Evolutionary conservation across 2,888 invertebrate species (phyloP).

Genomic region (Cryptophagus acutangulus): DNA sequence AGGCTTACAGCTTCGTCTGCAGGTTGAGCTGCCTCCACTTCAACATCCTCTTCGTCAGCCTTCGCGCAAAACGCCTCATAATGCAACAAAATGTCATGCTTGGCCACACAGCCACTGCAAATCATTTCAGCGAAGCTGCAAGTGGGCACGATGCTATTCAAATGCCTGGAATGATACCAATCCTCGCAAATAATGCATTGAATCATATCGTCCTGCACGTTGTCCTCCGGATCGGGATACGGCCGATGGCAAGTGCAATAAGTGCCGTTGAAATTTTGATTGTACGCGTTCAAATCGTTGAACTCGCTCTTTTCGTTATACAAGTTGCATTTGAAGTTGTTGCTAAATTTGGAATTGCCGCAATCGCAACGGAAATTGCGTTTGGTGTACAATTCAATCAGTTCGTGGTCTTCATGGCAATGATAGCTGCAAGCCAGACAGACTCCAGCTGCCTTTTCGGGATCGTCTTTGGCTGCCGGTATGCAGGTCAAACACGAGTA

Average conservation of each 20-base stretch:
- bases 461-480: slow-evolving; percentile 57
- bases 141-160: slow-evolving; percentile 56
- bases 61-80: slow-evolving; percentile 54
- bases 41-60: slow-evolving; percentile 17
- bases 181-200: slow-evolving; percentile 97
- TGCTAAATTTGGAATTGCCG: slow-evolving; percentile 73
- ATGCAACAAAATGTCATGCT: slow-evolving; percentile 67
- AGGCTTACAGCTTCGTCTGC: background rate
- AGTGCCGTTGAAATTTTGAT: slow-evolving; percentile 89
- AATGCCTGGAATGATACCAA: slow-evolving; percentile 87
- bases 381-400: slow-evolving; percentile 95
- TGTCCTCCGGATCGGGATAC: slow-evolving; percentile 88
- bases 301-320: slow-evolving; percentile 56
- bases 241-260: slow-evolving; percentile 91
- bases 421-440: slow-evolving; percentile 91
- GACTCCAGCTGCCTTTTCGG: slow-evolving; percentile 68
- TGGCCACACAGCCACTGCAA: slow-evolving; percentile 72
- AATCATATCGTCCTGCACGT: slow-evolving; percentile 84
- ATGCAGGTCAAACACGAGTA: slow-evolving; percentile 93
- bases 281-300: slow-evolving; percentile 75
- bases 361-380: slow-evolving; percentile 95
- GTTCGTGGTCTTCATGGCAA: slow-evolving; percentile 94
- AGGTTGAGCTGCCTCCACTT: slow-evolving; percentile 4
- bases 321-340: slow-evolving; percentile 61
- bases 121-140: slow-evolving; percentile 67